These are phyloP conservation scores for Picus viridis DNA, from an alignment of 2,797 vertebrate species.

Conservation along the genomic window DNA sequence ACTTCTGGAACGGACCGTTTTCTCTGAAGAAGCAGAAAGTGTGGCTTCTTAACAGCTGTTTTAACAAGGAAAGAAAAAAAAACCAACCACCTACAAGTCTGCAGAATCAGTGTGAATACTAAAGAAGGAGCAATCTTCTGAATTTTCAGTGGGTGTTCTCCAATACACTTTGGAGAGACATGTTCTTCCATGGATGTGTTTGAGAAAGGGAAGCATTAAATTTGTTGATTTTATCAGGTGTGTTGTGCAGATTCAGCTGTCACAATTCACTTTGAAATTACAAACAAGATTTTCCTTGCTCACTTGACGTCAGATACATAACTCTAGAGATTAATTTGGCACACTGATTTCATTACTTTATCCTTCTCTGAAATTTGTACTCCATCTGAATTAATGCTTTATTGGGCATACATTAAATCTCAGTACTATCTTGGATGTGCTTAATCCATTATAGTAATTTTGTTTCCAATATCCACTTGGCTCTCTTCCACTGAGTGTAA, in stretches of 20 bases:
- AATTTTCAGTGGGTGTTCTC: background rate
- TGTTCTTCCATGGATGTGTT: background rate
- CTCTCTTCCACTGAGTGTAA: background rate
- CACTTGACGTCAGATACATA: background rate
- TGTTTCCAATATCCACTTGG: background rate
- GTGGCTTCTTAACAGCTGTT: background rate
- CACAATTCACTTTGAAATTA: background rate
- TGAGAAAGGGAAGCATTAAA: background rate
- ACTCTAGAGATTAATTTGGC: background rate
- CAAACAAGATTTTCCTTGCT: background rate
- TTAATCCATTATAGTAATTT: background rate
- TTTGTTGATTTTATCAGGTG: background rate
- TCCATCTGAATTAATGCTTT: background rate
- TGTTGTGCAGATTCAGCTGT: background rate
- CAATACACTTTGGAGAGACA: background rate
- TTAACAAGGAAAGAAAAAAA: background rate
- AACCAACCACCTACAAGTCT: fast-evolving
- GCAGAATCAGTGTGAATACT: background rate
- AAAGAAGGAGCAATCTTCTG: background rate
- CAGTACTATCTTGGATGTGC: background rate
- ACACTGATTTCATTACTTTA: background rate
- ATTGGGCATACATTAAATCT: background rate
- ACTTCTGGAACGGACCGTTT: background rate
- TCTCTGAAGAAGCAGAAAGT: background rate
- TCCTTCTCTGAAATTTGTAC: background rate